Percentiles rank a stretch among this genome's conserved stretches.
Evolutionary conservation across 2,113 vertebrate species (phyloP).

Genomic region (Thinocorus orbignyianus): DNA sequence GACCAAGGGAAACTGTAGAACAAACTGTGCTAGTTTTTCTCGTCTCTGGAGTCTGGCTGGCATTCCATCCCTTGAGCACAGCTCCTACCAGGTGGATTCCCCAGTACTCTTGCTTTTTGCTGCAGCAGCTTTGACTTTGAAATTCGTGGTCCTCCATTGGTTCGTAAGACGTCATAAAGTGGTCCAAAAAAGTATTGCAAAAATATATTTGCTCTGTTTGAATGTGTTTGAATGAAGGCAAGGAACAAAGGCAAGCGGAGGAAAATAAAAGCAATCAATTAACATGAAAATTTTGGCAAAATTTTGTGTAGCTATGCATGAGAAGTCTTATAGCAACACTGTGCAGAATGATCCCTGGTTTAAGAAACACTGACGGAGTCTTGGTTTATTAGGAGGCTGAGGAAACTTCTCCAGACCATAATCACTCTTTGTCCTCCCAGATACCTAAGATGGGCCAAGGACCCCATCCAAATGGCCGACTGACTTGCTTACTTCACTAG

Average conservation of each 20-base stretch:
- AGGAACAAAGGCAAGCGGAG: neutral
- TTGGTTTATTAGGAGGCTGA: neutral
- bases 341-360: neutral
- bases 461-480: neutral
- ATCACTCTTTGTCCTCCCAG: neutral
- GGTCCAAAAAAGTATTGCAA: neutral
- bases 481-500: neutral
- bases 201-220: neutral
- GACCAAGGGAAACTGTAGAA: neutral
- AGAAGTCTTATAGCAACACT: neutral
- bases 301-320: neutral
- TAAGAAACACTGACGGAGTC: neutral
- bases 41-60: neutral
- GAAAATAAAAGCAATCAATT: neutral
- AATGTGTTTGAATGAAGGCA: neutral
- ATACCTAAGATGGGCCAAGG: neutral
- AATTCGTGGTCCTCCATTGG: accelerated
- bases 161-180: neutral
- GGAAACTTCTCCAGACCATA: neutral
- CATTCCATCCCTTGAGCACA: neutral
- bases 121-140: neutral
- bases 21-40: neutral
- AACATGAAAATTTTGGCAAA: neutral
- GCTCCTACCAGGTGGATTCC: neutral
- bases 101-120: neutral